phyloP scores from a whole-genome alignment of 2,113 vertebrate species.

The Mustela lutreola region DNA sequence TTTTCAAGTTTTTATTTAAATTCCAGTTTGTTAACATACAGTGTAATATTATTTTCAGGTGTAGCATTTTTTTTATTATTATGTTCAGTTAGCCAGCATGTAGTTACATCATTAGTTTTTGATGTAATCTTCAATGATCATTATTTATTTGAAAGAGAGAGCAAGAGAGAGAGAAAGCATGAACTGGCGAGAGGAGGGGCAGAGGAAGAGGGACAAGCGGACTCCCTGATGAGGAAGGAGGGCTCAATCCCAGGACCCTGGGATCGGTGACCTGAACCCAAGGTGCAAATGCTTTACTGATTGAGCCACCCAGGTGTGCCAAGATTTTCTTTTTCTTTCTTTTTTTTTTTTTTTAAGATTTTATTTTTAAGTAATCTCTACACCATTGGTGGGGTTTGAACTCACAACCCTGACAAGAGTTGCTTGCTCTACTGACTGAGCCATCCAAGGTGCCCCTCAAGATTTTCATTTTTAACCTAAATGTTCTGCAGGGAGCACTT shows the following conservation, averaged over 20 bases:
- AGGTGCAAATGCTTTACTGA: background rate
- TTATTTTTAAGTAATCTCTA: background rate
- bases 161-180: too few species aligned
- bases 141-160: too few species aligned
- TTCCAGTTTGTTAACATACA: background rate
- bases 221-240: too few species aligned
- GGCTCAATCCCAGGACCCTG: too few species aligned
- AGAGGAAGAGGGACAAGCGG: too few species aligned
- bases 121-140: too few species aligned
- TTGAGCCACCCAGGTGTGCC: background rate
- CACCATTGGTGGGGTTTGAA: background rate
- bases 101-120: background rate
- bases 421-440: background rate
- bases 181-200: too few species aligned
- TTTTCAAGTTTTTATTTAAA: background rate
- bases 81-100: background rate
- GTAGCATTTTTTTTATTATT: background rate
- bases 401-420: background rate
- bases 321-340: background rate
- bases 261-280: background rate
- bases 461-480: conserved; percentile 24
- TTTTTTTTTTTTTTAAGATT: background rate
- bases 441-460: background rate
- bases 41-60: background rate
- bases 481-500: conserved; percentile 32